Evolutionary conservation across 92 coral and sea anemone genomes (phyloP), one percentile per base, ranked within the genome.

Genomic region (Parazoanthus atlanticus): DNA sequence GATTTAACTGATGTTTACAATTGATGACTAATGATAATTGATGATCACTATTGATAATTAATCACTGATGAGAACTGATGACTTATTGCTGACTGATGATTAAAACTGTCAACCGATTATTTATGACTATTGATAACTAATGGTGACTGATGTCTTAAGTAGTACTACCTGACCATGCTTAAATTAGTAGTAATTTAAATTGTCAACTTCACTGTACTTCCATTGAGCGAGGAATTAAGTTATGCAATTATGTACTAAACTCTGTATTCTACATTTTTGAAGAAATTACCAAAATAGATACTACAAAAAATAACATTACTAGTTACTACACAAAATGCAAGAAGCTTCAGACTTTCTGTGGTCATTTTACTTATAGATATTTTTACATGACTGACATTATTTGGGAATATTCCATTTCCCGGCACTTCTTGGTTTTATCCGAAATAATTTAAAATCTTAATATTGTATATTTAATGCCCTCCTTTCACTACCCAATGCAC

Each of bases 281-380:
- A 56, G 82, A 29, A 75, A 73, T 91, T 90, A 92, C 91, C 89
- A 40, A 90, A 94, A 92, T 94, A 90, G 92, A 93, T 34, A 85
- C 84, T 88, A 94, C 38, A 36, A 94, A 92, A 94, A 94, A 92
- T 91, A 75, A 85, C 83, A 65, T 84, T 58, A 90, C 34, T 25
- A 38, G 34, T 82, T 21, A 6, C 46, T 10, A 36, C 16, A 19
- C 52, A 76, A 47, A 76, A 76, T 3, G 12, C 12, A 40, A 43
- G 49, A 36, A 76, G 52, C 29, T 26, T 6, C 23, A 0, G 28
- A 26, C 21, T 19, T n/a, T 67, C 75, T 82, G 76, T 82, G 28
- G 58, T 64, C 30, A 25, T n/a, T 65, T 82, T 15, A 33, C 28
- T 82, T 11, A 36, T 61, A 43, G 43, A 64, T 26, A 36, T 30